These are phyloP conservation scores for Oreortyx pictus DNA, from an alignment of 2,797 vertebrate species.

Conservation along the genomic window DNA sequence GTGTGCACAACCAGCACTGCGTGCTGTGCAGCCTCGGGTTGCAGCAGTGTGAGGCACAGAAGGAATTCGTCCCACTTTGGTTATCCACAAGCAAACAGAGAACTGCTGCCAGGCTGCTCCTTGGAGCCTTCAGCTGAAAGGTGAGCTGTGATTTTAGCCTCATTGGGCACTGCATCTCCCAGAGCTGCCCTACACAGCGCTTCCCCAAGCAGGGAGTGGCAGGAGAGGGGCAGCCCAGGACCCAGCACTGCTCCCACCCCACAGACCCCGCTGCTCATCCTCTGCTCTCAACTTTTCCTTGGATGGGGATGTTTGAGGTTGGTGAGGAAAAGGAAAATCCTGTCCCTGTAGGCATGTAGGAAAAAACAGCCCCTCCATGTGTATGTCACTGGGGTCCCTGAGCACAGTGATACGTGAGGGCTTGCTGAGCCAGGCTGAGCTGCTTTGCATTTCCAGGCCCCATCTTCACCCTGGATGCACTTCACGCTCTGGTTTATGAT, in stretches of 20 bases:
- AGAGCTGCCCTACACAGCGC: background rate
- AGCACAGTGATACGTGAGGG: rapidly evolving
- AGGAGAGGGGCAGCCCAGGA: background rate
- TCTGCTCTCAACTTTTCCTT: background rate
- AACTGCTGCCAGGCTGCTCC: background rate
- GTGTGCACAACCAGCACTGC: rapidly evolving
- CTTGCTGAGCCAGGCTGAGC: background rate
- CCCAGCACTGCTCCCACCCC: background rate
- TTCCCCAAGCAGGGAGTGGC: background rate
- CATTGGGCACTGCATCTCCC: background rate
- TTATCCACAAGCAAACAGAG: background rate
- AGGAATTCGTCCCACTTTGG: rapidly evolving
- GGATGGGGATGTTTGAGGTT: background rate
- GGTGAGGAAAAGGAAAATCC: background rate
- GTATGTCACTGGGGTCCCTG: rapidly evolving
- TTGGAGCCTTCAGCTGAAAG: rapidly evolving
- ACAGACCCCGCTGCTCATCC: background rate
- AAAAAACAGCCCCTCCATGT: background rate
- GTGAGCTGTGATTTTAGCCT: background rate
- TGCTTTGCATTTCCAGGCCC: background rate
- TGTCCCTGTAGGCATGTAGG: rapidly evolving
- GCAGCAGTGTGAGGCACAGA: rapidly evolving
- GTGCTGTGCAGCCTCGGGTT: rapidly evolving
- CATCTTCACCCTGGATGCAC: background rate
- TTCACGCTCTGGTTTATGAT: background rate